A percentile compares a stretch with the other conserved stretches of the same genome.
Conservation (phyloP, 1,140 invertebrate species). For the Pentalonia nigronervosa region DNA sequence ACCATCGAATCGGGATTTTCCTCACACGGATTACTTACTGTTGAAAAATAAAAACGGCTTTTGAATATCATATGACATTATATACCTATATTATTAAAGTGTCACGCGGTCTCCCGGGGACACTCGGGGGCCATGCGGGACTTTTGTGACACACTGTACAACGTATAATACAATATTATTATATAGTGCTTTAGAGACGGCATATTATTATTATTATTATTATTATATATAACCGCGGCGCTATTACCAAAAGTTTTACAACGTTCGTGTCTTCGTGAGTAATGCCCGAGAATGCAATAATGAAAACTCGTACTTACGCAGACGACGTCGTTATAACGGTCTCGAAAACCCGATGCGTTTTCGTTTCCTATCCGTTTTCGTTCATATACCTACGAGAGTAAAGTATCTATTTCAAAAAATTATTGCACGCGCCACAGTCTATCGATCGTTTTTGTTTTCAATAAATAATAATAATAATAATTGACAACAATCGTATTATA, state of each 20-base stretch:
- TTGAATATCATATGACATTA: neutral
- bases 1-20: neutral
- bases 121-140: neutral
- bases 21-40: too few species aligned
- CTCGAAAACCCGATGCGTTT: neutral
- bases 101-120: too few species aligned
- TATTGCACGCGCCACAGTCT: neutral
- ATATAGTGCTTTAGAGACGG: neutral
- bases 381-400: neutral
- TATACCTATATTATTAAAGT: neutral
- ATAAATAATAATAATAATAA: neutral
- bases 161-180: neutral
- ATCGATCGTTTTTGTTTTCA: neutral
- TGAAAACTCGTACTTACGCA: neutral
- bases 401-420: neutral
- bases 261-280: slow-evolving; percentile 6
- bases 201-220: neutral
- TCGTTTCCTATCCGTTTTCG: neutral
- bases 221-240: neutral
- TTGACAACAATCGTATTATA: neutral
- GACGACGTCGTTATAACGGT: neutral
- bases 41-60: neutral
- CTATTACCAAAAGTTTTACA: neutral
- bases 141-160: neutral
- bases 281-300: neutral